Base-by-base conservation (phyloP, 2,888 invertebrate species). In the Agrochola lota region DNA sequence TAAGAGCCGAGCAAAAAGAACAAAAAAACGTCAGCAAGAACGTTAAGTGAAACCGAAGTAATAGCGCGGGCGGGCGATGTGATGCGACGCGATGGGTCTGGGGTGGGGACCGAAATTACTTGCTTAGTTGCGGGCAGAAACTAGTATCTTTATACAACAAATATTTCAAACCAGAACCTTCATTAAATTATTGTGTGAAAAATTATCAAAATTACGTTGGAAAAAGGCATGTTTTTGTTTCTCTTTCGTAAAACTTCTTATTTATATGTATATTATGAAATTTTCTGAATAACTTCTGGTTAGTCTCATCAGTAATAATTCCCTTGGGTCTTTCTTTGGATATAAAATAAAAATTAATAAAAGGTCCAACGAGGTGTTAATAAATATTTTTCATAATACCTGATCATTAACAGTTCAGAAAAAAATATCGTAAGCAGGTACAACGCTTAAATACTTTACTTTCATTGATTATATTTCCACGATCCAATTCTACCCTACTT, bases 401-500 rank as follows among this genome's bases (percentile, higher is more conserved):
- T 26, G 26, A 30, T 49, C 23, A 23, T 30, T 35, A n/a, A n/a
- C n/a, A 35, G 40, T 69, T 40, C 17, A 20, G 20, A 20, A 57
- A 35, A 40, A 69, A n/a, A 11, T 7, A 69, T 40, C 23, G 23
- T 26, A 17, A 59, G 15, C 15, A 26, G 15, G 26, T 15, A 9
- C 1, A 23, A 35, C 5, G 3, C 23, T 15, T 15, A 35, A n/a
- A 30, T 52, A 69, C 35, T 69, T n/a, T n/a, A 69, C 1, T 52
- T 64, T 40, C 23, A 68, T 78, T 69, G 40, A 59, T 77, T 67
- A 59, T 55, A 43, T 69, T 72, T 69, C 49, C 46, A 49, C 64
- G 59, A 55, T 66, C 46, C 49, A 69, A 59, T 70, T 66, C 15
- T 15, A 46, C 46, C 62, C 8, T n/a, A 59, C n/a, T 84, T 78